A percentile compares a stretch with the other conserved stretches of the same genome.
phyloP scores from a whole-genome alignment of 1,140 invertebrate genomes.

The Bombus pyrosoma region DNA sequence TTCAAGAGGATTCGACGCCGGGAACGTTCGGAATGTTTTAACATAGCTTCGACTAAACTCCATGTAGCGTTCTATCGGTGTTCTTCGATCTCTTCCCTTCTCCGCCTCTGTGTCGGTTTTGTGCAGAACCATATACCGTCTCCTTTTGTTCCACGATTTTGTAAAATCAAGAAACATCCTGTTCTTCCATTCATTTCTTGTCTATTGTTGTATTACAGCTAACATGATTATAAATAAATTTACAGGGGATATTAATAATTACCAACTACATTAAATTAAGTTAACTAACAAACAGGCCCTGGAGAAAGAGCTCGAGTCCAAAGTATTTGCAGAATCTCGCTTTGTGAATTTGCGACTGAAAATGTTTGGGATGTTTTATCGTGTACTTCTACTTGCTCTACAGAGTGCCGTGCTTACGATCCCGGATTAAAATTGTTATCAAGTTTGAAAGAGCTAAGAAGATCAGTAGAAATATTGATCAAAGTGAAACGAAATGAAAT shows the following conservation, averaged over 20 bases:
- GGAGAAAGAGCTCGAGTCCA: too few relatives aligned
- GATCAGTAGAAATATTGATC: neutral
- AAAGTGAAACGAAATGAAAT: neutral
- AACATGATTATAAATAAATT: too few relatives aligned
- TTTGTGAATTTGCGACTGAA: neutral
- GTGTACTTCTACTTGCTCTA: too few relatives aligned
- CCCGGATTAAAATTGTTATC: neutral
- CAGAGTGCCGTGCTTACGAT: neutral
- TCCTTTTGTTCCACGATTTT: neutral
- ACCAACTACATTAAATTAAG: too few relatives aligned
- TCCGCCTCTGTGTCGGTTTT: neutral
- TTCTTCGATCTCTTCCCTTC: neutral
- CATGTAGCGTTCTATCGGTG: neutral
- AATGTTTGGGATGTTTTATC: neutral
- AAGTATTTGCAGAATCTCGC: neutral
- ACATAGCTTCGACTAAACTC: neutral
- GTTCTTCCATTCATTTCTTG: neutral
- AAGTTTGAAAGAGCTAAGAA: neutral
- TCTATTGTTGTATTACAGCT: too few relatives aligned
- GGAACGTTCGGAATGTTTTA: constrained; percentile 15
- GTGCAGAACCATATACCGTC: neutral
- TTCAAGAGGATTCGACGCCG: constrained; percentile 11
- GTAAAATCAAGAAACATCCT: neutral
- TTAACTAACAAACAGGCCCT: neutral
- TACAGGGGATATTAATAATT: too few relatives aligned